phyloP scores from a whole-genome alignment of 2,113 vertebrate species.

The Himantopus leucocephalus region DNA sequence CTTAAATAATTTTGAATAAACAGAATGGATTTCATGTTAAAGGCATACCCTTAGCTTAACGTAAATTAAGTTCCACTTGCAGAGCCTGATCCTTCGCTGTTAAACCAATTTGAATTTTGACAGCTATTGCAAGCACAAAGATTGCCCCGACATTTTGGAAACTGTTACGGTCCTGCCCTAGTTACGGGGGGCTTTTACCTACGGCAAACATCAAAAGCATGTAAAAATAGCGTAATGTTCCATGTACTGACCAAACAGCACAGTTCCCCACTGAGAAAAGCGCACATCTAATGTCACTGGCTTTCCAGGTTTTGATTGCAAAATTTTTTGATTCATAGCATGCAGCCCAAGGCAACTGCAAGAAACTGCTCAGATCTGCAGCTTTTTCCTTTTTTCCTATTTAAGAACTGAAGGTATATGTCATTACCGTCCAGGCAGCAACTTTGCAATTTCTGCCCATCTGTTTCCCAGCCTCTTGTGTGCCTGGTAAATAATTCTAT shows the following conservation, averaged over 20 bases:
- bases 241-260: neutral
- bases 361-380: constrained; percentile 5
- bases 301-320: constrained; percentile 2
- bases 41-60: neutral
- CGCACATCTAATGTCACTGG: neutral
- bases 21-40: neutral
- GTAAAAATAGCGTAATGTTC: neutral
- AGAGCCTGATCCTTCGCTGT: neutral
- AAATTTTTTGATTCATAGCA: neutral
- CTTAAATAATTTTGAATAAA: neutral
- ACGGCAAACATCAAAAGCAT: neutral
- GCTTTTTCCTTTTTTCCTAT: constrained; percentile 20
- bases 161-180: neutral
- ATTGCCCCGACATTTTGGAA: neutral
- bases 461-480: constrained; percentile 99
- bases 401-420: constrained; percentile 42
- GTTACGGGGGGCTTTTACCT: neutral
- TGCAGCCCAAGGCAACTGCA: constrained; percentile 12
- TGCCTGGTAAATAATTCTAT: constrained; percentile 98
- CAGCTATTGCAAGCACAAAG: neutral
- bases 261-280: neutral
- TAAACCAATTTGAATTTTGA: neutral
- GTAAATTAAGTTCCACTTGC: neutral
- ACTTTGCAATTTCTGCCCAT: constrained; percentile 99
- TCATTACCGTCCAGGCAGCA: constrained; percentile 95